Conservation (phyloP, 2,888 invertebrate genomes). For the Chaetogeoica ovagalla region DNA sequence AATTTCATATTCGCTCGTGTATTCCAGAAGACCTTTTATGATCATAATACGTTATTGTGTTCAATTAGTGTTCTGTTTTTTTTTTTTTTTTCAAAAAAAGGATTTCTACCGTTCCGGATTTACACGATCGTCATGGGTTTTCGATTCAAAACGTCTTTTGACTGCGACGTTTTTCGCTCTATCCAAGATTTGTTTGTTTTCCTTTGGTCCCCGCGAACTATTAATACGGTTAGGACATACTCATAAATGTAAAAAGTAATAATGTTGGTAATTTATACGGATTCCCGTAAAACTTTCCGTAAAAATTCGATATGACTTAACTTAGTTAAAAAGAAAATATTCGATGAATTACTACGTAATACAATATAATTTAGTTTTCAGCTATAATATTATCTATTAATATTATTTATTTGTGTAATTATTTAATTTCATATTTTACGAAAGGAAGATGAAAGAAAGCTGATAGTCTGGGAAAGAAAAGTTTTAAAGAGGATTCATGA, state of each 20-base stretch:
- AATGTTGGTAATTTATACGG: slow-evolving; percentile 37
- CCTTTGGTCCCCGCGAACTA: slow-evolving; percentile 7
- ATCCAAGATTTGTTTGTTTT: slow-evolving; percentile 28
- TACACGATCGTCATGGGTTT: slow-evolving; percentile 21
- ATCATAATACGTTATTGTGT: too few relatives aligned
- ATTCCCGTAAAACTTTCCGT: slow-evolving; percentile 11
- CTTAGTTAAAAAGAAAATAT: too few relatives aligned
- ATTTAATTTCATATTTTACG: too few relatives aligned
- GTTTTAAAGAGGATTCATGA: too few relatives aligned
- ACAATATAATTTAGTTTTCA: too few relatives aligned
- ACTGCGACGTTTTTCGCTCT: slow-evolving; percentile 19
- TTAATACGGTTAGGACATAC: slow-evolving; percentile 3
- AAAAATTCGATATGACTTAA: neutral
- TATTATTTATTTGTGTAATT: too few relatives aligned
- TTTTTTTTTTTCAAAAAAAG: neutral
- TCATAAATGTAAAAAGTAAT: slow-evolving; percentile 29
- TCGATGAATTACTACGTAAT: too few relatives aligned
- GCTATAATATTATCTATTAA: too few relatives aligned
- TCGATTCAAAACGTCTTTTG: slow-evolving; percentile 22
- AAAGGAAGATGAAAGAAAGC: too few relatives aligned
- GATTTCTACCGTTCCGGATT: neutral
- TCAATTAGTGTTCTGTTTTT: slow-evolving; percentile 1
- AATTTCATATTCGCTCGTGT: too few relatives aligned
- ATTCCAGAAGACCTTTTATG: too few relatives aligned
- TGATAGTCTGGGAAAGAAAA: too few relatives aligned